Percentiles rank a stretch among this genome's conserved stretches.
Evolutionary conservation across 53 echinoderm and acorn worm genomes (phyloP).

Genomic region (Actinopyga echinites): DNA sequence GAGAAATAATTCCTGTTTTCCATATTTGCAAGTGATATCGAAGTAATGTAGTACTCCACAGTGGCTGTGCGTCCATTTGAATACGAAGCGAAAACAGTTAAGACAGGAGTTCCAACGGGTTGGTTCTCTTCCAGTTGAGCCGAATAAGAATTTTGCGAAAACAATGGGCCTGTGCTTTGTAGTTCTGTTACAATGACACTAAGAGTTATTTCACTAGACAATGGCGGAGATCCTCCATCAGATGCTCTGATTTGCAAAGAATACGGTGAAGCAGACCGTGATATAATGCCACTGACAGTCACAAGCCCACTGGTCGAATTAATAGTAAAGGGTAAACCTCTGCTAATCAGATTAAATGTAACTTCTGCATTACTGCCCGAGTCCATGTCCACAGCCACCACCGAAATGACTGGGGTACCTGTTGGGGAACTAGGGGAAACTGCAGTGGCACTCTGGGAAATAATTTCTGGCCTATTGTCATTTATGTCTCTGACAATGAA

Average conservation of each 20-base stretch:
- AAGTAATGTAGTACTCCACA: slow-evolving; percentile 82
- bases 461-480: slow-evolving; percentile 80
- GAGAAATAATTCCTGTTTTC: slow-evolving; percentile 62
- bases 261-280: slow-evolving; percentile 51
- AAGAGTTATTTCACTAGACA: slow-evolving; percentile 43
- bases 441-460: slow-evolving; percentile 75
- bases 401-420: slow-evolving; percentile 59
- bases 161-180: slow-evolving; percentile 58
- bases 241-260: slow-evolving; percentile 57
- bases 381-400: slow-evolving; percentile 76
- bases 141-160: slow-evolving; percentile 57
- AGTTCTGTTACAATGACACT: slow-evolving; percentile 69
- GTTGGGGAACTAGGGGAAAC: slow-evolving; percentile 45
- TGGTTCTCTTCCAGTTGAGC: slow-evolving; percentile 66
- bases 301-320: slow-evolving; percentile 68
- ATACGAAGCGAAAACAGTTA: slow-evolving; percentile 69
- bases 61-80: slow-evolving; percentile 47
- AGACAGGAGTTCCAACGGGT: slow-evolving; percentile 60
- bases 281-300: slow-evolving; percentile 55
- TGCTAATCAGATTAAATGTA: slow-evolving; percentile 56
- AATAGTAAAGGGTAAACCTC: slow-evolving; percentile 70
- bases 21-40: slow-evolving; percentile 52
- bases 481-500: slow-evolving; percentile 86
- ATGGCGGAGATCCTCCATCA: slow-evolving; percentile 67
- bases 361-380: slow-evolving; percentile 80